Conservation (phyloP, 2,888 invertebrate species). For the Nebria salina region DNA sequence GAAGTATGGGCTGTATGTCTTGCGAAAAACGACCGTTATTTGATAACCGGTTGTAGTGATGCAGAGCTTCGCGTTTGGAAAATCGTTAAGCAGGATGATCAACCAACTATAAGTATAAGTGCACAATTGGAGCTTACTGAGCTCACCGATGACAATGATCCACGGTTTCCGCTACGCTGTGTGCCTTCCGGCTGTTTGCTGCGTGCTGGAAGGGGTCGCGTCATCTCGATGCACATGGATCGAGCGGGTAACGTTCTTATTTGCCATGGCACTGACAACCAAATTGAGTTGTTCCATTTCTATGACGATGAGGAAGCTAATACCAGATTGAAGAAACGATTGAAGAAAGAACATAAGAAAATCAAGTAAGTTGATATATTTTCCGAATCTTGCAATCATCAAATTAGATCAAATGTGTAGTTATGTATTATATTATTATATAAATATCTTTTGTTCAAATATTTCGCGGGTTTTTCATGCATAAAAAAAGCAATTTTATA, state of each 20-base stretch:
- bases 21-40: slow-evolving; percentile 78
- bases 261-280: slow-evolving; percentile 84
- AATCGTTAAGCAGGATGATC: slow-evolving; percentile 66
- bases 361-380: slow-evolving; percentile 58
- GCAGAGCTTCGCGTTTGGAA: slow-evolving; percentile 88
- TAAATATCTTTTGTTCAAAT: neutral
- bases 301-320: slow-evolving; percentile 79
- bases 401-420: neutral
- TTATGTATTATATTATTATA: no score
- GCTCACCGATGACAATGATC: slow-evolving; percentile 67
- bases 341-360: slow-evolving; percentile 78
- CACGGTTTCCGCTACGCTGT: slow-evolving; percentile 75
- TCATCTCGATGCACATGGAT: slow-evolving; percentile 80
- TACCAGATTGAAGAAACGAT: slow-evolving; percentile 75
- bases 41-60: slow-evolving; percentile 90
- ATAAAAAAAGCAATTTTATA: neutral
- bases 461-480: neutral
- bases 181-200: slow-evolving; percentile 82
- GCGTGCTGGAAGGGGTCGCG: slow-evolving; percentile 81
- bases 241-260: slow-evolving; percentile 76
- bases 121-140: slow-evolving; percentile 64
- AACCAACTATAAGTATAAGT: slow-evolving; percentile 60
- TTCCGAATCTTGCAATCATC: neutral
- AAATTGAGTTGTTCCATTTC: slow-evolving; percentile 85
- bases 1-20: slow-evolving; percentile 88